Base-by-base conservation (phyloP, 1,140 invertebrate species). In the Sycophaga agraensis region DNA sequence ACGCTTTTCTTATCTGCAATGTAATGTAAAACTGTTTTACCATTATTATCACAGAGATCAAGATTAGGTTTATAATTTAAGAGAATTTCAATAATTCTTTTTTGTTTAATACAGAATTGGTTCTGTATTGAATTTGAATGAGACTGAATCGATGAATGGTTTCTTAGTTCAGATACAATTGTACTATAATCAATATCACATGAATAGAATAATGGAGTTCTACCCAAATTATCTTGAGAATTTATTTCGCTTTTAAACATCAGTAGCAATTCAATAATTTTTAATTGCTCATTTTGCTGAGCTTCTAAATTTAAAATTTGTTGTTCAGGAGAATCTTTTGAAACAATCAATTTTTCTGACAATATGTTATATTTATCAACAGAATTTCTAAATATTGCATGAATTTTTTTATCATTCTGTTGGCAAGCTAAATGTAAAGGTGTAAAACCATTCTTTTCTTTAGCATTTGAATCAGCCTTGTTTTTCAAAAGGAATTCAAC, bases 351-450 rank as follows among this genome's bases (percentile, higher is more conserved):
- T 11, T 16, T 42, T 42, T 34, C 37, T 4, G 22, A 31, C 28
- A 1, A 17, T 34, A 35, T 21, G 35, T 19, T n/a, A n/a, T n/a
- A n/a, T n/a, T n/a, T n/a, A 17, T 16, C 8, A 34, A 16, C 7
- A 22, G 31, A 57, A 46, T 46, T 57, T 35, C 28, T 35, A 14
- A 45, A 11, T 16, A 46, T 57, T 45, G 16, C 17, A 24, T 24
- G n/a, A 37, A 46, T 46, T 57, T 57, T 57, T 9, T 57, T 46
- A 35, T 26, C 42, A 24, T 34, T 22, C 35, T 46, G 40, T 57
- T 45, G 43, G 24, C 54, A 57, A 31, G 54, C 54, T n/a, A 57
- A 24, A 22, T 57, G 54, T 4, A 59, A 17, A 5, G 56, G 56
- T 26, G 34, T 59, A 2, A 39, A 48, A 22, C 42, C 45, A 16